Evolutionary conservation across 2,797 vertebrate species (phyloP).

Genomic region (Hippoglossus hippoglossus): DNA sequence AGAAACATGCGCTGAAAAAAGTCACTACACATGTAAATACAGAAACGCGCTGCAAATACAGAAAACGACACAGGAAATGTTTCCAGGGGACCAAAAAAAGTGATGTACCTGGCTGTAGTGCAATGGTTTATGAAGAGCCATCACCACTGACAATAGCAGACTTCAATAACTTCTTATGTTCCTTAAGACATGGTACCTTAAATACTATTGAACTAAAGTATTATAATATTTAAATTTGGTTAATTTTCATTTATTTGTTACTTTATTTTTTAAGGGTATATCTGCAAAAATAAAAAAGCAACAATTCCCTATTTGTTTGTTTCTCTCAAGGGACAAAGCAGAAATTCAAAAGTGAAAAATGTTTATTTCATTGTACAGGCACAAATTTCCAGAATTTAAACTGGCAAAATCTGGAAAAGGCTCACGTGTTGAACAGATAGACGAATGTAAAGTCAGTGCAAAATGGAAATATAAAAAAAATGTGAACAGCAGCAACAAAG

Average conservation of each 20-base stretch:
- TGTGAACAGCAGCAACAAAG: background rate
- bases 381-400: background rate
- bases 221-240: too few relatives aligned
- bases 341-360: background rate
- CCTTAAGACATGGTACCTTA: too few relatives aligned
- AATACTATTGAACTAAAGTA: too few relatives aligned
- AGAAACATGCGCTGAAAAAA: too few relatives aligned
- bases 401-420: background rate
- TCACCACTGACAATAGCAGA: background rate
- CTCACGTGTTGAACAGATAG: background rate
- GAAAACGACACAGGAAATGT: too few relatives aligned
- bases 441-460: constrained; percentile 2
- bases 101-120: too few relatives aligned
- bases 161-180: too few relatives aligned
- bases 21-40: too few relatives aligned
- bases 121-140: too few relatives aligned
- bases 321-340: background rate
- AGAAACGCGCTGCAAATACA: too few relatives aligned
- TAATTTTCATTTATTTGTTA: too few relatives aligned
- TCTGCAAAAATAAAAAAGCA: background rate
- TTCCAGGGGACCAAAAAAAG: too few relatives aligned
- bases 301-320: background rate
- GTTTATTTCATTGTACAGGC: constrained; percentile 1
- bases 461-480: background rate
- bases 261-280: background rate